phyloP scores from a whole-genome alignment of 2,888 invertebrate genomes.

The Cephus spinipes region DNA sequence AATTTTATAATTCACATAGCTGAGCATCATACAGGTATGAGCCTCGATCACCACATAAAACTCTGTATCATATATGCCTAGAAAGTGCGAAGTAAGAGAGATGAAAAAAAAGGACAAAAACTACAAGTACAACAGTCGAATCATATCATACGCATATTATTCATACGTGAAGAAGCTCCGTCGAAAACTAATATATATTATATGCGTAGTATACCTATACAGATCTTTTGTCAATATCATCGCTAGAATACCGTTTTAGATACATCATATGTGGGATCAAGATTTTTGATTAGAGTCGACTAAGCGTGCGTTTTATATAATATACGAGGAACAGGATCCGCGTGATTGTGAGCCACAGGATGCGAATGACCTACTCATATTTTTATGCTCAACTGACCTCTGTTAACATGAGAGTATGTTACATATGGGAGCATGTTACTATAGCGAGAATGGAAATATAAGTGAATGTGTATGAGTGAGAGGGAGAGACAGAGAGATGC shows the following conservation, averaged over 20 bases:
- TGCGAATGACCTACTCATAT: conserved; percentile 9
- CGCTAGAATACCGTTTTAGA: neutral
- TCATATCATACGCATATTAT: conserved; percentile 46
- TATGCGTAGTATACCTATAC: neutral
- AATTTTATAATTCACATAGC: neutral
- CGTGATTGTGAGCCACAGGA: neutral
- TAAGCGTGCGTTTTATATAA: neutral
- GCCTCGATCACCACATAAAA: neutral
- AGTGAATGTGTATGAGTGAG: conserved; percentile 8
- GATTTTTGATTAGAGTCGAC: neutral
- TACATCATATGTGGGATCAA: neutral
- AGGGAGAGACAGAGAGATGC: conserved; percentile 19
- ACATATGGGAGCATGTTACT: neutral
- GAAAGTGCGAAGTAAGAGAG: neutral
- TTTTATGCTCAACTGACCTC: conserved; percentile 31
- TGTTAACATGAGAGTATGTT: conserved; percentile 1
- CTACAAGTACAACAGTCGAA: conserved; percentile 45
- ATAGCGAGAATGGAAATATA: conserved; percentile 1
- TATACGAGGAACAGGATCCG: neutral
- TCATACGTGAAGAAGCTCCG: neutral
- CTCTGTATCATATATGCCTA: neutral
- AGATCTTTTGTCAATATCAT: neutral
- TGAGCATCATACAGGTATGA: too few relatives aligned
- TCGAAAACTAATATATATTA: neutral
- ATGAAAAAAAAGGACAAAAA: conserved; percentile 30